Evolutionary conservation across 2,113 vertebrate genomes (phyloP).

Genomic region (Isichthys henryi): DNA sequence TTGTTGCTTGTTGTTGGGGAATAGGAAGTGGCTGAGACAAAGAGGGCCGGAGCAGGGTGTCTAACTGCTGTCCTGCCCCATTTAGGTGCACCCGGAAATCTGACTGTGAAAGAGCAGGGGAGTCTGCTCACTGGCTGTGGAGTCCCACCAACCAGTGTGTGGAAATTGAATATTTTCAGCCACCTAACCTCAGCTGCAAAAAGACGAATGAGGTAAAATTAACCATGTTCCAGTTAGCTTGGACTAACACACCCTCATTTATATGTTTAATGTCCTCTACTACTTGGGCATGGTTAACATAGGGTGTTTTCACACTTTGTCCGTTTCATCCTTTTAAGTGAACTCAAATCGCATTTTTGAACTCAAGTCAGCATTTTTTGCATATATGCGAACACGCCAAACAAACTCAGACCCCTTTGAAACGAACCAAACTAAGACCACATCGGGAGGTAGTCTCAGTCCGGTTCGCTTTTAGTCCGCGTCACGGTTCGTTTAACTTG

Average conservation of each 20-base stretch:
- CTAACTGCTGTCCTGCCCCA: background rate
- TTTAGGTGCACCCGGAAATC: slow-evolving; percentile 74
- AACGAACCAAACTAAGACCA: too few relatives aligned
- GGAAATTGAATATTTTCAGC: slow-evolving; percentile 60
- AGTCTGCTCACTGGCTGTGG: slow-evolving; percentile 81
- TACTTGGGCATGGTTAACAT: background rate
- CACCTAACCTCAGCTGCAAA: slow-evolving; percentile 78
- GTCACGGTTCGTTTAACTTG: too few relatives aligned
- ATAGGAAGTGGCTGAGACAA: background rate
- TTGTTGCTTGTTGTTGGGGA: background rate
- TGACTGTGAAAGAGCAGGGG: slow-evolving; percentile 61
- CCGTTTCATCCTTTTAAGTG: too few relatives aligned
- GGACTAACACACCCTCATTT: background rate
- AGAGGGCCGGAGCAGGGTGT: background rate
- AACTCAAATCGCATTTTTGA: too few relatives aligned
- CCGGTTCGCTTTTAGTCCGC: too few relatives aligned
- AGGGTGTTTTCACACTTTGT: too few relatives aligned
- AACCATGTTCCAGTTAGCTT: background rate
- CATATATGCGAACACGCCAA: too few relatives aligned
- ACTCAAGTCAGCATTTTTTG: too few relatives aligned
- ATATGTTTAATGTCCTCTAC: background rate
- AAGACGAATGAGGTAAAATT: slow-evolving; percentile 47
- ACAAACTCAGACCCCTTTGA: too few relatives aligned
- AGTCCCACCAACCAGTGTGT: slow-evolving; percentile 73
- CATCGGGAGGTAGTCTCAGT: too few relatives aligned